Base-by-base conservation (phyloP, 2,888 invertebrate genomes). In the Diaperis boleti region DNA sequence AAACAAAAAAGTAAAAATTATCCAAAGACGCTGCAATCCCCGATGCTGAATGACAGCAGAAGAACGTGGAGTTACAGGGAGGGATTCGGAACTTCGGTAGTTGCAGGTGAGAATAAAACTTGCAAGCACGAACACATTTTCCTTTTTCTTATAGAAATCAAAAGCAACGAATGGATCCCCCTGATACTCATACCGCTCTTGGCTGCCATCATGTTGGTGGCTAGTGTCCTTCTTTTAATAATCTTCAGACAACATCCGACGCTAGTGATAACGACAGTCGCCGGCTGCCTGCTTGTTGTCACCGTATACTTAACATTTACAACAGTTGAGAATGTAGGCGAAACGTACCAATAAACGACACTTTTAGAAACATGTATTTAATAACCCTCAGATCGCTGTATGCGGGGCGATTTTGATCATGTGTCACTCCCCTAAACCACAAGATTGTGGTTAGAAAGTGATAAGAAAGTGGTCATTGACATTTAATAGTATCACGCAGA, bases 231-330 rank as follows among this genome's bases (percentile, higher is more conserved):
- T 63, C 78, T 82, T 29, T 69, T 83, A 74, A 77, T 83, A 17
- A 71, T 83, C 35, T 84, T 83, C 70, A 78, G 82, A 70, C 80
- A 83, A 72, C 83, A 80, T 70, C 83, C 84, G 4, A 76, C 81
- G 17, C 74, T 83, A 57, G 79, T 84, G 1, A 82, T 82, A n/a
- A 80, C 79, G 20, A 77, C 82, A 8, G 82, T 83, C 2, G 80
- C 82, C 1, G 80, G 78, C 22, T 81, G 83, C 68, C 72, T 84
- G 11, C 77, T 80, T n/a, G 73, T 82, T 3, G 81, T 83, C 49
- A 76, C 81, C 13, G 73, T 83, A 69, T 82, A 83, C 63, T 73
- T 81, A 31, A 75, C 79, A 45, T 64, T 82, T 15, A 75, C 66
- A n/a, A 72, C 72, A 8, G 50, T 74, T 39, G 66, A 55, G 1